Base-by-base conservation (phyloP, 2,113 vertebrate genomes). In the Cyprinodon variegatus region DNA sequence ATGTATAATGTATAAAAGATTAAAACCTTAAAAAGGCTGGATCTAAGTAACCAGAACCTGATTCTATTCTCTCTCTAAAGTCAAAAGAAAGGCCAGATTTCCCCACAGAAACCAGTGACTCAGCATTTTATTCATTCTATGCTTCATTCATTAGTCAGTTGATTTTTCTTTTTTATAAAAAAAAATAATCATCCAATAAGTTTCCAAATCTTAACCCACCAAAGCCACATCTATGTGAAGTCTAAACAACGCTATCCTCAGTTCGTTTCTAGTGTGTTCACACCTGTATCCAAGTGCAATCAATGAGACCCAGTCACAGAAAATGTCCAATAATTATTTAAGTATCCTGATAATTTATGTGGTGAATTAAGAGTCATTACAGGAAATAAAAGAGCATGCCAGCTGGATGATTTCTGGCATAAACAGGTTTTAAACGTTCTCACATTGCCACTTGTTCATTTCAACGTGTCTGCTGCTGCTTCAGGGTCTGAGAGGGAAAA, bases 401-500 rank as follows among this genome's bases (percentile, higher is more conserved):
- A 50, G 46, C 46, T 17, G 50, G 50, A n/a, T 57, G 10, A 57
- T 14, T n/a, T 57, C 50, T 57, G 50, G 50, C 50, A 57, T 57
- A n/a, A 57, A 57, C 20, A 3, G 3, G 2, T 57, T n/a, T 20
- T 57, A 14, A 41, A 57, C 50, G 17, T 57, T 9, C 14, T 11
- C 43, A 45, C 29, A 11, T 45, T 45, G 9, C 14, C 48, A 53
- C 15, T 53, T 17, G 14, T 57, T 57, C 50, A 57, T n/a, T 57
- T 7, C 50, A 57, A 14, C 20, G 20, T n/a, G 17, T n/a, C 50
- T 57, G 50, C 50, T 50, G 48, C 48, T 53, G 50, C 50, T 41
- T 41, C 41, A 9, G 50, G 17, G 9, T n/a, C 61, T 29, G n/a
- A 39, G 2, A 11, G 4, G 70, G 73, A 77, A 79, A 72, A 64